Base-by-base conservation (phyloP, 2,888 invertebrate species). In the Sepiola atlantica region DNA sequence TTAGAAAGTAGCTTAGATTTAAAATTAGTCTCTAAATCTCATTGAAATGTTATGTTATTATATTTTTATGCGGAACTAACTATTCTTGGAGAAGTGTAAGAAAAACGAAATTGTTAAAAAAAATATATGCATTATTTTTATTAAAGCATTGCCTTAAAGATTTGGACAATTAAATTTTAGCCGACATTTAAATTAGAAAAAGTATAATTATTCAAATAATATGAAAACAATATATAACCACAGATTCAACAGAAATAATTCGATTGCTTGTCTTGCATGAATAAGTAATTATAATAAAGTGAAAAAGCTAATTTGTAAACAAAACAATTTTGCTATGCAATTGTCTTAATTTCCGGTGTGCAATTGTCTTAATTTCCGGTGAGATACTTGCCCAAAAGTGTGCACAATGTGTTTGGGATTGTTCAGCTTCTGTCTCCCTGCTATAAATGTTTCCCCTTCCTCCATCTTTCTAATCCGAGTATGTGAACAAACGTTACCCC, bases 351-450 rank as follows among this genome's bases (percentile, higher is more conserved):
- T 77, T 77, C 77, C 77, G n/a, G 77, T 77, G 77, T n/a, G 45
- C 45, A 8, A 45, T 45, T 45, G 45, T n/a, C n/a, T 77, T 77
- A n/a, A 77, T 77, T 77, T 77, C 77, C 77, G n/a, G 77, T 77
- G 77, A 77, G 77, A 77, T 77, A 77, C 77, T 77, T 77, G n/a
- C 77, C 77, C n/a, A 14, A 45, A 32, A 16, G 77, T 77, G 77
- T 77, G 77, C 77, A 77, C 77, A 77, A 16, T 77, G 77, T 77
- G 77, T 77, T 77, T 77, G n/a, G 77, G 77, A n/a, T 77, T 77
- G n/a, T 77, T n/a, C n/a, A 77, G 77, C n/a, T 77, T 77, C 77
- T 77, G 77, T n/a, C 32, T 32, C 77, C 18, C n/a, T n/a, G n/a
- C 77, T 77, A 32, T 77, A 77, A n/a, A 32, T n/a, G 77, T 77